Evolutionary conservation across 1,140 invertebrate genomes (phyloP), one percentile per base, ranked within the genome.

Genomic region (Zelostemma sp.): DNA sequence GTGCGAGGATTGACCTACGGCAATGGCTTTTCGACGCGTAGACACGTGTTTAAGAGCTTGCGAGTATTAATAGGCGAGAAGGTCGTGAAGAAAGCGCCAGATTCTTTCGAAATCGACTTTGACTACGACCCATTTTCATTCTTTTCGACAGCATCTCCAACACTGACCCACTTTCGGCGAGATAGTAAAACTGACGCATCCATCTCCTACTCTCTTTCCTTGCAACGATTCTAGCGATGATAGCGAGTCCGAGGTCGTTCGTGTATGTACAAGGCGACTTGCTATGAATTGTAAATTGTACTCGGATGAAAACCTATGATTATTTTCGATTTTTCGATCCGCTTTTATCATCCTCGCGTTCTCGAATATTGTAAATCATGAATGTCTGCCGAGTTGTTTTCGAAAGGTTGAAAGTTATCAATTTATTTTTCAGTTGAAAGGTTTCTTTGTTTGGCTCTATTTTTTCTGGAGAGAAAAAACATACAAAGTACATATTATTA

Each of bases 51-150:
- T 28, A 28, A 6, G 35, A 45, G 54, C 58, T 67, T 56, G 51
- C 31, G 54, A 58, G 48, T 77, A 73, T 73, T 80, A 75, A 77
- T 80, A 80, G 80, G 67, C 62, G 8, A 57, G 76, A 81, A 81
- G 80, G 79, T 79, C 79, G 67, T 51, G 76, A 80, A 81, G 80
- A 81, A 81, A 81, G 79, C 75, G 73, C 71, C 63, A 17, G 64
- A 68, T 73, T 62, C 61, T 78, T 77, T 77, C 75, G 73, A 78
- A 73, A 78, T 65, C 61, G 60, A 60, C 76, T 68, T 68, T 68
- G 66, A 67, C 69, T 71, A 63, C 74, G 79, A 79, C 80, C 80
- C 74, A 80, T 82, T 80, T 80, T 57, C 68, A 69, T 73, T 71
- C 73, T 76, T 77, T 73, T 77, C 73, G 73, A 78, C 72, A 74